Evolutionary conservation across 1,140 invertebrate genomes (phyloP), one percentile per base, ranked within the genome.

Genomic region (Hyles euphorbiae): DNA sequence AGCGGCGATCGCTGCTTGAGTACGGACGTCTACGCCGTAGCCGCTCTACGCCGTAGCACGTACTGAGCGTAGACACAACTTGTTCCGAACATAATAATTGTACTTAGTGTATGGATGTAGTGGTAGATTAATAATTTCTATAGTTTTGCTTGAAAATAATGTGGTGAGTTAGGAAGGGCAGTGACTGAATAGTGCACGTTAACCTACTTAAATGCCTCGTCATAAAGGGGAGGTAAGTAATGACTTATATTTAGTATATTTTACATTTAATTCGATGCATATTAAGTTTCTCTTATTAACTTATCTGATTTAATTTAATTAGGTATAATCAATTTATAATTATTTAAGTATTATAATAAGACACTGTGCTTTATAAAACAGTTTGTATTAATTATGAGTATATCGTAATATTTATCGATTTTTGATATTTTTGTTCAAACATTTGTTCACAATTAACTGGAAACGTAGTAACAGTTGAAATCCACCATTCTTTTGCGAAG

Each of bases 131-230:
- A 33, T 33, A 46, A 33, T 43, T 47, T 53, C 51, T 56, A 57
- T 48, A 60, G 57, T 55, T 60, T 46, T 65, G 40, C 55, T 60
- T 22, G 53, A 64, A 70, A 61, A 60, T 52, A 67, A 52, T 66
- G 10, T 67, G 68, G 75, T 68, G 69, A 57, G 70, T 75, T 68
- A 58, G 56, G 51, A 43, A 65, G 61, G 53, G 36, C 46, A 67
- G 70, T 75, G 74, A 70, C 63, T 74, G 68, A 73, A 70, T 74
- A 70, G 69, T 78, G 71, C 67, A 74, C 67, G 69, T 67, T 78
- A 81, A 76, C 75, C 75, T 76, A 81, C 67, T 78, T 77, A 70
- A 67, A 74, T 76, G 73, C 71, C 68, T 75, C 70, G 66, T 71
- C 68, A 69, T 76, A 78, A 67, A 68, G 61, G 70, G 61, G 70